These are phyloP conservation scores for Lycocerus yunnanus DNA, from an alignment of 2,888 invertebrate genomes.

Conservation along the genomic window DNA sequence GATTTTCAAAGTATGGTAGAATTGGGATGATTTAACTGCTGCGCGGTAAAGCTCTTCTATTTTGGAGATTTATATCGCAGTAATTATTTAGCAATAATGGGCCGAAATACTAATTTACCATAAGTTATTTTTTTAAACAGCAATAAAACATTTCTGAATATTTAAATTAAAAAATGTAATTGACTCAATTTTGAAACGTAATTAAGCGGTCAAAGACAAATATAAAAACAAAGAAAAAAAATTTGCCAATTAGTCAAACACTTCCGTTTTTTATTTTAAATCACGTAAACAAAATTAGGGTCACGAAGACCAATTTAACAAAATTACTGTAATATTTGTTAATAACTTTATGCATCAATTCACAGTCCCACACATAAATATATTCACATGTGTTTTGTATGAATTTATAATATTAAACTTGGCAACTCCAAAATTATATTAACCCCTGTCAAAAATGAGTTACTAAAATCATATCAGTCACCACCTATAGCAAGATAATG, in stretches of 20 bases:
- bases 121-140: neutral
- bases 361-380: constrained; percentile 27
- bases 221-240: constrained; percentile 13
- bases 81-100: neutral
- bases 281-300: constrained; percentile 16
- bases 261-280: constrained; percentile 25
- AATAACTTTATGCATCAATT: constrained; percentile 30
- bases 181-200: neutral
- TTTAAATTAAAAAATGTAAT: neutral
- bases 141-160: neutral
- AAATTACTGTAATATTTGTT: constrained; percentile 30
- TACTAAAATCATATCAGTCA: neutral
- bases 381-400: constrained; percentile 18
- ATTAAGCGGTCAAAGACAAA: neutral
- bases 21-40: neutral
- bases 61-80: neutral
- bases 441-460: constrained; percentile 22
- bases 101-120: neutral
- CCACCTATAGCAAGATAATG: neutral
- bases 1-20: neutral
- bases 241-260: constrained; percentile 23
- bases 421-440: constrained; percentile 12
- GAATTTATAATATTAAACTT: constrained; percentile 14
- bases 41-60: neutral
- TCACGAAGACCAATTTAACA: neutral